phyloP scores from a whole-genome alignment of 2,113 vertebrate species.

The Osmerus mordax region DNA sequence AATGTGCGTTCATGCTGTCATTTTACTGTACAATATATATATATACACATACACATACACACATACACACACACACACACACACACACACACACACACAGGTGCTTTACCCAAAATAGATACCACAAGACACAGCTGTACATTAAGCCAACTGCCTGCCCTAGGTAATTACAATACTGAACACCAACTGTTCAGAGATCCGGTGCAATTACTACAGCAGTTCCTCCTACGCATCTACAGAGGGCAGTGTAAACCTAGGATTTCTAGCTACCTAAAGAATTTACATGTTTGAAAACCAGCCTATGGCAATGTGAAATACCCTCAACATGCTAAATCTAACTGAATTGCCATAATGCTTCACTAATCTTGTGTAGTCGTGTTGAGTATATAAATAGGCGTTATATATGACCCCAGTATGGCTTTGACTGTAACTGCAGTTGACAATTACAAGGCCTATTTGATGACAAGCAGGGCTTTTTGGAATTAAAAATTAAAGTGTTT shows the following conservation, averaged over 20 bases:
- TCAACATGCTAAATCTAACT: too few relatives aligned
- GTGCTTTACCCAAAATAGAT: neutral
- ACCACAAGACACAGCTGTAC: neutral
- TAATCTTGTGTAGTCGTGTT: too few relatives aligned
- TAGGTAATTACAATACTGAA: neutral
- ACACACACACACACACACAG: neutral
- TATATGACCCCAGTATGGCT: too few relatives aligned
- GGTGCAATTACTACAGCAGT: neutral
- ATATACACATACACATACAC: too few relatives aligned
- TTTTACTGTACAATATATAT: too few relatives aligned
- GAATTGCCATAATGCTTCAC: too few relatives aligned
- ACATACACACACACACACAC: too few relatives aligned
- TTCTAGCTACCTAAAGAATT: neutral
- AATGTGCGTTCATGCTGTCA: neutral
- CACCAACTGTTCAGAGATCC: neutral
- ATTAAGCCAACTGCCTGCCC: neutral
- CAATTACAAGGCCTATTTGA: too few relatives aligned
- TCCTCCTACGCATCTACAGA: neutral
- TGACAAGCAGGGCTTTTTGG: neutral
- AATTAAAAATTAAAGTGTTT: slow-evolving; percentile 4
- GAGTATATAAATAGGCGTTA: too few relatives aligned
- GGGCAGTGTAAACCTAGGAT: neutral
- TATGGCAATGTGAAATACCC: neutral
- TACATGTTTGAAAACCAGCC: neutral
- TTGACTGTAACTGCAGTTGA: too few relatives aligned